Conservation (phyloP, 2,797 vertebrate genomes). For the Micropoecilia bifurca region DNA sequence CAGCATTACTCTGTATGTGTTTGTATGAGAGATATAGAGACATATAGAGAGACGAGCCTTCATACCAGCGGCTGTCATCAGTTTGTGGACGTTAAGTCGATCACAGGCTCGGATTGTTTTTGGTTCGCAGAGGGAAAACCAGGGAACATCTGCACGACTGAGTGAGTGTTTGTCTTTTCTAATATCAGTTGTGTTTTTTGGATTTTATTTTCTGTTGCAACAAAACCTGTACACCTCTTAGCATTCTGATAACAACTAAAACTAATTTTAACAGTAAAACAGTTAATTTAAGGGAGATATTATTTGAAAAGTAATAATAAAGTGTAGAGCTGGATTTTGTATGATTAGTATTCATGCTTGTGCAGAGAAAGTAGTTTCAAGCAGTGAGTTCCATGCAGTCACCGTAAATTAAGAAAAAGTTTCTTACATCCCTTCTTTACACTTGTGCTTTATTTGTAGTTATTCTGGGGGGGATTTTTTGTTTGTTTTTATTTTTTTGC, state of each 20-base stretch:
- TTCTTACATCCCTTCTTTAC: neutral
- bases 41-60: slow-evolving; percentile 7
- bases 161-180: slow-evolving; percentile 12
- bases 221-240: neutral
- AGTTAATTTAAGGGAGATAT: neutral
- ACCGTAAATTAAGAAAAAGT: neutral
- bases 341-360: neutral
- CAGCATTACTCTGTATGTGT: slow-evolving; percentile 34
- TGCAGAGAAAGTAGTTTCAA: neutral
- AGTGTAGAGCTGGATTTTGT: neutral
- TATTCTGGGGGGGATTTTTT: neutral
- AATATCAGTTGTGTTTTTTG: neutral
- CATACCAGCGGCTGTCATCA: slow-evolving; percentile 29
- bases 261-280: neutral
- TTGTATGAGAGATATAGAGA: slow-evolving; percentile 5
- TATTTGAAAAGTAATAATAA: neutral
- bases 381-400: neutral
- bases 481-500: neutral
- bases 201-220: slow-evolving; percentile 9
- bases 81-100: slow-evolving; percentile 34
- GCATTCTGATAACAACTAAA: neutral
- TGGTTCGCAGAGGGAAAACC: slow-evolving; percentile 17
- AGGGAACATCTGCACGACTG: slow-evolving; percentile 26
- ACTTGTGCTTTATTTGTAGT: neutral
- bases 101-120: slow-evolving; percentile 7